Percentiles rank a stretch among this genome's conserved stretches.
Conservation (phyloP, 2,888 invertebrate genomes). For the Drosophila melanosoma region DNA sequence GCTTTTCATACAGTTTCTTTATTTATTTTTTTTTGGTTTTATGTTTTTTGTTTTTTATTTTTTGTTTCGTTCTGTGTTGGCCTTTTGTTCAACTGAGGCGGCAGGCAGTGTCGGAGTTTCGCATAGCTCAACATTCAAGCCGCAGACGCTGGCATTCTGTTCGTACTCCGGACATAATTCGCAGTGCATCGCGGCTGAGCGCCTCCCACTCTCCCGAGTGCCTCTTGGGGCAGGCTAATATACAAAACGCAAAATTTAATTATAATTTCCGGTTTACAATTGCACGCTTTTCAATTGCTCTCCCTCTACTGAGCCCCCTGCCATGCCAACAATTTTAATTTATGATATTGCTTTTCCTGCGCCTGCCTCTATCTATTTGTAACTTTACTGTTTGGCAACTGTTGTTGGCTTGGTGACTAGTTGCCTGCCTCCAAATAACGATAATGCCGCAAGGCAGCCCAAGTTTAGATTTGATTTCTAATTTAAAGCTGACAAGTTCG, state of each 20-base stretch:
- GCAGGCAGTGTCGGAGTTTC: conserved; percentile 1
- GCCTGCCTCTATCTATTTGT: neutral
- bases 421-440: neutral
- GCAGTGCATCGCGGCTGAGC: conserved; percentile 30
- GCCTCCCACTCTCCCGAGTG: conserved; percentile 7
- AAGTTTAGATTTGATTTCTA: conserved; percentile 3
- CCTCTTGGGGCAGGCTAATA: conserved; percentile 17
- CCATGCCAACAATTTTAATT: conserved; percentile 18
- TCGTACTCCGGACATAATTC: conserved; percentile 1
- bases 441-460: neutral
- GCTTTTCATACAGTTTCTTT: conserved; percentile 42
- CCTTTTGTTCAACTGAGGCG: conserved; percentile 37
- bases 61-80: conserved; percentile 32
- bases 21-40: conserved; percentile 32
- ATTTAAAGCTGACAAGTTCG: conserved; percentile 8
- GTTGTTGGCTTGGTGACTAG: conserved; percentile 10
- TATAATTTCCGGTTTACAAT: conserved; percentile 54
- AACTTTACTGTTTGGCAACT: conserved; percentile 2
- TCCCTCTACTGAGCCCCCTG: neutral
- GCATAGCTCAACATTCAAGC: conserved; percentile 53
- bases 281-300: conserved; percentile 35
- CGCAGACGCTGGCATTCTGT: conserved; percentile 37
- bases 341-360: conserved; percentile 5
- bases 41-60: conserved; percentile 4
- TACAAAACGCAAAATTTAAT: conserved; percentile 68